Evolutionary conservation across 1,140 invertebrate species (phyloP), one percentile per base, ranked within the genome.

Genomic region (Saccostrea cuccullata): DNA sequence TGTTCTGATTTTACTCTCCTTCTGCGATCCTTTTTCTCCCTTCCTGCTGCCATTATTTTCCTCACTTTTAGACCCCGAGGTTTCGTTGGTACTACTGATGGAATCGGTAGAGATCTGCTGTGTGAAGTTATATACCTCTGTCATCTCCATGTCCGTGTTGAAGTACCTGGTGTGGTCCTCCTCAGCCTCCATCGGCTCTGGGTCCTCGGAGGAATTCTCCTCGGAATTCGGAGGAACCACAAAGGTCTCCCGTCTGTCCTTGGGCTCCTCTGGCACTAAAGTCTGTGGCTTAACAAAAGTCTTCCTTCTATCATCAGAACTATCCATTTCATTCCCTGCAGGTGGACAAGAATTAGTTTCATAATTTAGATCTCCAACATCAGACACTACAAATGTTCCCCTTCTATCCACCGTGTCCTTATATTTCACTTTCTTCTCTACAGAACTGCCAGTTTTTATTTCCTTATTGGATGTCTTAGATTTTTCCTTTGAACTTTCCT

Each of bases 111-210:
- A 84, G 73, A 88, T 88, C 20, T 47, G 87, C 20, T 85, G 77
- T 58, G 84, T 77, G 30, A 55, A 70, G 82, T 90, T 87, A 12
- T 91, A 84, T 6, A 92, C 86, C 70, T 86, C 89, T 2, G 91
- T 92, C 36, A 92, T 88, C 23, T 92, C 91, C 91, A 92, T 92
- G 23, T 92, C 91, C 13, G 87, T 67, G 67, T 91, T 89, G 55
- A 92, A 91, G 58, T 88, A 91, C 23, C 87, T 60, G 2, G 91
- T 91, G n/a, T 86, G 55, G 13, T 90, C 89, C 17, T 86, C 60
- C 55, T 86, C 67, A 36, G 30, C 30, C 2, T 84, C 86, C 70
- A n/a, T 13, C 36, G 11, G 55, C 30, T 55, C 55, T 11, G 15
- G 15, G 23, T 67, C 26, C 55, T 30, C 58, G 58, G 26, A 26